A percentile compares a stretch with the other conserved stretches of the same genome.
Conservation (phyloP, 2,888 invertebrate species). For the Limnephilus auricula region DNA sequence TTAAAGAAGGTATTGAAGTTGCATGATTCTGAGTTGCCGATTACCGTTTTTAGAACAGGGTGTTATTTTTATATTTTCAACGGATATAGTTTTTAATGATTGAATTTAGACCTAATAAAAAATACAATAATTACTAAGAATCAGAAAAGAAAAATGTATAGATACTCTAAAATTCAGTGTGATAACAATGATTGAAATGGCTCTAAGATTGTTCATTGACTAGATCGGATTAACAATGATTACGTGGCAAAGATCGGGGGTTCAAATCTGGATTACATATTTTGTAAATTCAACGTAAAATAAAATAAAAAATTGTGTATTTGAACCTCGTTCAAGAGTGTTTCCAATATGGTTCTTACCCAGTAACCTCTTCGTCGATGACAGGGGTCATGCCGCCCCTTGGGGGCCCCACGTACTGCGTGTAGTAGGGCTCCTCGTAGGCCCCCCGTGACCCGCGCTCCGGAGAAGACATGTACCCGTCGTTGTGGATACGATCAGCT, state of each 20-base stretch:
- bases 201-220: background rate
- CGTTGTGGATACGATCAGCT: conserved; percentile 74
- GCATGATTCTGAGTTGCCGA: no score
- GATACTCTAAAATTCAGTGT: no score
- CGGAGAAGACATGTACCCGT: conserved; percentile 93
- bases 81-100: no score
- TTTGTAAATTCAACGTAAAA: background rate
- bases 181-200: no score
- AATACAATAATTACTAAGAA: no score
- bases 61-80: no score
- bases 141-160: no score
- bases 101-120: no score
- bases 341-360: conserved; percentile 73
- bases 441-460: conserved; percentile 85
- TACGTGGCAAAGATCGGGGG: background rate
- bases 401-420: conserved; percentile 85
- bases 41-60: no score
- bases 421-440: conserved; percentile 93
- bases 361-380: conserved; percentile 90
- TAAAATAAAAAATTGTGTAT: background rate
- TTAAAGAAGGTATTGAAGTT: no score
- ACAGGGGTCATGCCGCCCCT: conserved; percentile 88
- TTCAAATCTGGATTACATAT: background rate
- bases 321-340: background rate
- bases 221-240: background rate